These are phyloP conservation scores for Mus spretus DNA, from an alignment of 2,797 vertebrate species.

Conservation along the genomic window DNA sequence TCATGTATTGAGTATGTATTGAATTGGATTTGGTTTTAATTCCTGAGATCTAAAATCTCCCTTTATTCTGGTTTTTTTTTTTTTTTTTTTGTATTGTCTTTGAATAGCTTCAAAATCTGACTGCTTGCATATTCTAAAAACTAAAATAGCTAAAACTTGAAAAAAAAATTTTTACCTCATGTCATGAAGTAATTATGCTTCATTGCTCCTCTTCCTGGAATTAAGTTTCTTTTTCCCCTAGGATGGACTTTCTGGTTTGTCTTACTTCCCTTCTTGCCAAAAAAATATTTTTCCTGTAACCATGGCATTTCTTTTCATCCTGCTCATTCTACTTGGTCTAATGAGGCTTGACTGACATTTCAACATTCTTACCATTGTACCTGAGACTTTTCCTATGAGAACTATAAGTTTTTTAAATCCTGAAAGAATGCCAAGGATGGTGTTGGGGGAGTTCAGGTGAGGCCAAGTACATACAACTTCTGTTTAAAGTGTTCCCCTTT, in stretches of 20 bases:
- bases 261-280: conserved; percentile 49
- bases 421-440: conserved; percentile 45
- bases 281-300: conserved; percentile 64
- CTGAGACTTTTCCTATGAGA: conserved; percentile 53
- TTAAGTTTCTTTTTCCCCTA: neutral
- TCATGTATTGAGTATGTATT: neutral
- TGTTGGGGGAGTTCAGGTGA: neutral
- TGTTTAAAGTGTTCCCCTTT: neutral
- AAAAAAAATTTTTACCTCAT: neutral
- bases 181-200: neutral
- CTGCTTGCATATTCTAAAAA: neutral
- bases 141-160: neutral
- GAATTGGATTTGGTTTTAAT: neutral
- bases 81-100: neutral
- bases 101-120: neutral
- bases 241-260: neutral
- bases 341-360: conserved; percentile 7
- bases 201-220: conserved; percentile 41
- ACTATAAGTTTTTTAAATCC: neutral
- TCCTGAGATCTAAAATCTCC: neutral
- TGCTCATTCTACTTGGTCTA: conserved; percentile 29
- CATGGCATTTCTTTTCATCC: conserved; percentile 28
- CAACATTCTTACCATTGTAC: conserved; percentile 26
- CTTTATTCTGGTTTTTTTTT: neutral
- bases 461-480: neutral